Percentiles rank a stretch among this genome's conserved stretches.
Conservation (phyloP, 2,888 invertebrate species). For the Achlya flavicornis region DNA sequence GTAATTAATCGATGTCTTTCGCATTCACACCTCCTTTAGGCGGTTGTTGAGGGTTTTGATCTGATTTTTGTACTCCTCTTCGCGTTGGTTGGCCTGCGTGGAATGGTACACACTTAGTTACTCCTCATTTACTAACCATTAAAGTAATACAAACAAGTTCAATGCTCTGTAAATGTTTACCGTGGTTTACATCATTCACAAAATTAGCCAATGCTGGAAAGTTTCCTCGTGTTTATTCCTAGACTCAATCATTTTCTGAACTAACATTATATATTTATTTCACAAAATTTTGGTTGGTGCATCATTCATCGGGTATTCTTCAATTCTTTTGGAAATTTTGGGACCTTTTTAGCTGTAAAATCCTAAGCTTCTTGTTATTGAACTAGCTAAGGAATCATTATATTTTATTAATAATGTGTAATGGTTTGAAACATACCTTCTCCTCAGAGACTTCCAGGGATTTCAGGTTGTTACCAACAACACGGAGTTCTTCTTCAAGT, state of each 20-base stretch:
- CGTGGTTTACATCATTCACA: constrained; percentile 1
- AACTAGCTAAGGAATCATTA: constrained; percentile 8
- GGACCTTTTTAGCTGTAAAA: neutral
- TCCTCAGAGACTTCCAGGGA: constrained; percentile 99
- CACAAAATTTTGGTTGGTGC: constrained; percentile 66
- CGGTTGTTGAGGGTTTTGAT: constrained; percentile 99
- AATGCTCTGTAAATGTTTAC: constrained; percentile 4
- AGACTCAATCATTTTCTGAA: neutral
- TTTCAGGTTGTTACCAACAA: constrained; percentile 99
- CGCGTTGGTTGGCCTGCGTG: constrained; percentile 98
- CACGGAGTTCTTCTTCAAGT: constrained; percentile 99
- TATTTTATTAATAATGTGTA: constrained; percentile 14
- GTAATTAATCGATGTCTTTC: constrained; percentile 61
- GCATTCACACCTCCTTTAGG: constrained; percentile 97
- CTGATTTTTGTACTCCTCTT: constrained; percentile 99
- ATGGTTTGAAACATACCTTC: constrained; percentile 89
- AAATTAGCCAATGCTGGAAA: constrained; percentile 1
- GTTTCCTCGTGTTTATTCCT: neutral
- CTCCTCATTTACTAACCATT: constrained; percentile 25
- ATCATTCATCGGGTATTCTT: constrained; percentile 49
- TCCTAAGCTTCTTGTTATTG: constrained; percentile 3
- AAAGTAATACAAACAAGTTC: constrained; percentile 10
- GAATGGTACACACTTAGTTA: constrained; percentile 61
- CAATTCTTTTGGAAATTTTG: neutral
- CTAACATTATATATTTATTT: neutral